A percentile compares a stretch with the other conserved stretches of the same genome.
Evolutionary conservation across 2,888 invertebrate species (phyloP).

Genomic region (Cyclophora punctaria): DNA sequence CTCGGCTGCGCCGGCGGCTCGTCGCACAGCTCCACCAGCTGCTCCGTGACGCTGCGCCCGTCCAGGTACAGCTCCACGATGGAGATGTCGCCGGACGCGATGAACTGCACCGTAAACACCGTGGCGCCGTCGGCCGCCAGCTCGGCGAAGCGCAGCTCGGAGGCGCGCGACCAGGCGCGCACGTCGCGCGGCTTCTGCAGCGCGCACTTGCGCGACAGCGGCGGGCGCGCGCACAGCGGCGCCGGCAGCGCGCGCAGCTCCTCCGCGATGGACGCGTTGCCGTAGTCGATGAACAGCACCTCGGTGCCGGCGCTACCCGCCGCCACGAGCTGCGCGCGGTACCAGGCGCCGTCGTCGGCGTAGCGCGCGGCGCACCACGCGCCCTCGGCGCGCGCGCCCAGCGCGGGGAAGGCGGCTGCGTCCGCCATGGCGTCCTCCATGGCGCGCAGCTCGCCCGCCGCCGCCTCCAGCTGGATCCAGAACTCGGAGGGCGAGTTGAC

Average conservation of each 20-base stretch:
- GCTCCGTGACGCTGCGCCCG: conserved; percentile 77
- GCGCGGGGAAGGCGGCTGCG: conserved; percentile 68
- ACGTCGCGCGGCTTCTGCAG: conserved; percentile 75
- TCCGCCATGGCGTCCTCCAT: conserved; percentile 75
- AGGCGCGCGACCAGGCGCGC: conserved; percentile 78
- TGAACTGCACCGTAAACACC: conserved; percentile 79
- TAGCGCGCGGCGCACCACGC: conserved; percentile 79
- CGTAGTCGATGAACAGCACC: conserved; percentile 81
- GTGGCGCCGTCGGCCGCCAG: conserved; percentile 81
- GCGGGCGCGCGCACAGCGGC: conserved; percentile 74
- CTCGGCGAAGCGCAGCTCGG: conserved; percentile 79
- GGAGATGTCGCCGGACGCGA: conserved; percentile 79
- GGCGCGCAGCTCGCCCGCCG: conserved; percentile 69
- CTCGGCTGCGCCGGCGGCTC: conserved; percentile 40
- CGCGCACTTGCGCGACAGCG: conserved; percentile 77
- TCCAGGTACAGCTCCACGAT: conserved; percentile 77
- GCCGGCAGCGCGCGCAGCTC: conserved; percentile 77
- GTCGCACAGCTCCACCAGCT: conserved; percentile 72
- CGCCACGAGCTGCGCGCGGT: conserved; percentile 78
- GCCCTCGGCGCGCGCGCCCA: conserved; percentile 63
- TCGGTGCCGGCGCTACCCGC: conserved; percentile 73
- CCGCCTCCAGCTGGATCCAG: conserved; percentile 85
- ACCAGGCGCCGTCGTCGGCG: conserved; percentile 79
- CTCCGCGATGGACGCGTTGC: conserved; percentile 75
- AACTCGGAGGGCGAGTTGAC: conserved; percentile 84